Conservation (phyloP, 2,113 vertebrate genomes). For the Malurus melanocephalus region DNA sequence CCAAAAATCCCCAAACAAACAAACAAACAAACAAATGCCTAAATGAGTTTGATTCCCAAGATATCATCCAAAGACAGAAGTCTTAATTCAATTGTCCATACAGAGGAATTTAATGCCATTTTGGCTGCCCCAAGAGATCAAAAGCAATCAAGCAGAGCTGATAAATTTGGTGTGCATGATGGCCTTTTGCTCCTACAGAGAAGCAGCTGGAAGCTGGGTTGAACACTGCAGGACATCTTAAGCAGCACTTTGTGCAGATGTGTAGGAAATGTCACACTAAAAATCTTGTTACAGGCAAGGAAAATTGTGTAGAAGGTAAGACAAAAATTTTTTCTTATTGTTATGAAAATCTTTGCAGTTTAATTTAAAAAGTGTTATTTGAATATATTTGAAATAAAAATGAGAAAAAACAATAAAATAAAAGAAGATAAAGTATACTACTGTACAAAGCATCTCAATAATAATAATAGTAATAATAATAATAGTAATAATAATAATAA, state of each 20-base stretch:
- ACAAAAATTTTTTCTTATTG: not conserved
- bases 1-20: accelerated
- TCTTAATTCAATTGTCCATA: not conserved
- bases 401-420: accelerated
- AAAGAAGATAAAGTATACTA: not conserved
- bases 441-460: not conserved
- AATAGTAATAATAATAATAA: not conserved
- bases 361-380: not conserved
- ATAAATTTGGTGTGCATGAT: not conserved
- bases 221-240: not conserved
- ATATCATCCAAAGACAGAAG: not conserved
- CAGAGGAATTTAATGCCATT: not conserved
- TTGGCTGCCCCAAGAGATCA: not conserved
- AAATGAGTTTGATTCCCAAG: not conserved
- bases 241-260: not conserved
- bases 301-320: not conserved
- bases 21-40: not conserved
- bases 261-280: not conserved
- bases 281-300: not conserved
- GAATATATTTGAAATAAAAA: not conserved
- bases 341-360: not conserved
- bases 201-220: not conserved
- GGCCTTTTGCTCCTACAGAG: not conserved
- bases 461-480: not conserved
- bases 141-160: not conserved